phyloP scores from a whole-genome alignment of 2,888 invertebrate genomes.

The Drosophila putrida region DNA sequence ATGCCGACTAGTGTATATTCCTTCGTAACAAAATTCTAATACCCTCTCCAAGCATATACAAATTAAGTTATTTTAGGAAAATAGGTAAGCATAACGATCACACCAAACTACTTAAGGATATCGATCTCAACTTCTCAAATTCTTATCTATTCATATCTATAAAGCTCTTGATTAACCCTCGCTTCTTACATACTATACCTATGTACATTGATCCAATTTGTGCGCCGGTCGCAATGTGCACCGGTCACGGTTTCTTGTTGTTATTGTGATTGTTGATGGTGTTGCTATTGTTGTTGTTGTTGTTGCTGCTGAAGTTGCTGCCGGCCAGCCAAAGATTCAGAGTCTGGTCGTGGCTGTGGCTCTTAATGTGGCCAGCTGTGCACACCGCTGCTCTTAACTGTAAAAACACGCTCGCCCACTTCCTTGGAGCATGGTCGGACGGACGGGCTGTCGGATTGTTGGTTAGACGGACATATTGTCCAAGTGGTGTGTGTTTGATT shows the following conservation, averaged over 20 bases:
- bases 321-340: too few relatives aligned
- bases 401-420: slow-evolving; percentile 83
- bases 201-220: slow-evolving; percentile 57
- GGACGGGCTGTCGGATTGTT: not conserved
- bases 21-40: too few relatives aligned
- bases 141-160: too few relatives aligned
- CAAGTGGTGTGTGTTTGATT: slow-evolving; percentile 69
- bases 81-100: too few relatives aligned
- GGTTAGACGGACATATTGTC: slow-evolving; percentile 36
- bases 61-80: too few relatives aligned
- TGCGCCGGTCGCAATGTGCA: slow-evolving; percentile 49
- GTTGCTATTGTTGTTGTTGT: slow-evolving; percentile 11
- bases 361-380: slow-evolving; percentile 69
- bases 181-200: slow-evolving; percentile 22
- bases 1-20: too few relatives aligned
- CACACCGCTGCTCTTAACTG: slow-evolving; percentile 71
- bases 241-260: slow-evolving; percentile 67
- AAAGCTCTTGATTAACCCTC: slow-evolving; percentile 36
- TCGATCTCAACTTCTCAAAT: not conserved
- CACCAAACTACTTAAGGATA: not conserved
- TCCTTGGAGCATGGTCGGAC: slow-evolving; percentile 47
- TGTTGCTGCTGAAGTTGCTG: too few relatives aligned
- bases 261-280: slow-evolving; percentile 14
- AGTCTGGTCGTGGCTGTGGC: slow-evolving; percentile 30
- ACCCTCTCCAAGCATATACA: too few relatives aligned